Evolutionary conservation across 64 coral and sea anemone species (phyloP), one percentile per base, ranked within the genome.

Genomic region (Cladopsammia gracilis): DNA sequence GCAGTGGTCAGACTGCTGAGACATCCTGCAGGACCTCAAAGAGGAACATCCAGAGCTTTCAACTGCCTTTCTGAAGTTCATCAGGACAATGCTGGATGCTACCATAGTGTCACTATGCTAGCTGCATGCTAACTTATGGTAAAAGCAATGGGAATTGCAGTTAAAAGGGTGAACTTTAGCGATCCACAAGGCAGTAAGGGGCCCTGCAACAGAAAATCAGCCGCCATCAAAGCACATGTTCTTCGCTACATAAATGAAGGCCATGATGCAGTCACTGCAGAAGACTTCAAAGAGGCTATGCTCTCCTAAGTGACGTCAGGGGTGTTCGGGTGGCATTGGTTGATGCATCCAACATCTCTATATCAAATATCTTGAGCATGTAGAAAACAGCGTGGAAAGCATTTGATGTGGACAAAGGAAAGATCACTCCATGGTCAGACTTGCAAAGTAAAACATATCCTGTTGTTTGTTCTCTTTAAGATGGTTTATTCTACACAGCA

Each of bases 301-400:
- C 5, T 64, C 13, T 64, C 61, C 24, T 24, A 53, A 76, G 88
- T 47, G 75, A 49, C 48, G 48, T 90, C 24, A 61, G 7, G 20
- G 88, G 88, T 25, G 76, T 79, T 10, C 34, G 71, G 48, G 60
- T 78, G 9, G 16, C 88, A 18, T 49, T 73, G 18, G 22, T 88
- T 71, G 85, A 88, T 64, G 23, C 86, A 34, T 48, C 69, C 13
- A 65, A 42, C 23, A 18, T 71, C 10, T 54, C n/a, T n/a, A n/a
- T n/a, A 73, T 47, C 20, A 68, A 53, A 46, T 75, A 4, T 71
- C 25, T 3, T 13, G 45, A n/a, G 25, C 48, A 26, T 10, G 26
- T 50, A 25, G 75, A 76, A 75, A 34, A 91, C 61, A 18, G 71
- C 73, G 62, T 91, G 89, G 89, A 91, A 91, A 83, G 75, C 78